Base-by-base conservation (phyloP, 2,113 vertebrate genomes). In the Hippopotamus amphibius region DNA sequence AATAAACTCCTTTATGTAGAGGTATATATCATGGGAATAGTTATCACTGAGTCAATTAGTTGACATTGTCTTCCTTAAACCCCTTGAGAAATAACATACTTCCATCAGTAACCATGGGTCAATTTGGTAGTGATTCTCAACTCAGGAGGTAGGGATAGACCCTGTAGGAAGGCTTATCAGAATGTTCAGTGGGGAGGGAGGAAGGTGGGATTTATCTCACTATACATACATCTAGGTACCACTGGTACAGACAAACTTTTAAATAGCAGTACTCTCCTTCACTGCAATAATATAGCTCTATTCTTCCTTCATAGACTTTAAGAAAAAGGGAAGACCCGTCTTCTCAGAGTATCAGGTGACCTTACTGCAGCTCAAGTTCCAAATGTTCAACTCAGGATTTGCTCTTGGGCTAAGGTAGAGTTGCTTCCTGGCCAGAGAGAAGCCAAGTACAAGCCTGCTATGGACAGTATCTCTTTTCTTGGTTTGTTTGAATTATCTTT, bases 341-440 rank as follows among this genome's bases (percentile, higher is more conserved):
- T 93, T 88, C 53, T 93, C 21, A 76, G 46, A 88, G 57, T 76
- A 59, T 55, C 14, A 17, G 26, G n/a, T 74, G 81, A 55, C 26
- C 37, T 72, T 55, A 69, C 17, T 59, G 15, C 19, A 55, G 15
- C 66, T 91, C 46, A 76, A 13, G 28, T 91, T 92, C 28, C 22
- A 71, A 50, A 65, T 76, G 21, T 74, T 71, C 53, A 72, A 33
- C 24, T 53, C 30, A n/a, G 26, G 26, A 86, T 13, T 4, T 65
- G 33, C 17, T 86, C 37, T 82, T 82, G 28, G 30, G 5, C 46
- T 84, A 46, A 88, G 12, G 33, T 28, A 17, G 69, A 15, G 4
- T 50, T 33, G 30, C 21, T 88, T 81, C 79, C 48, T 88, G 77
- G 71, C 30, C 28, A 90, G 26, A 94, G 66, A 80, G 68, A 96